Evolutionary conservation across 37 sponge, comb jelly and placozoan genomes (phyloP).

Genomic region (Agelas oroides): DNA sequence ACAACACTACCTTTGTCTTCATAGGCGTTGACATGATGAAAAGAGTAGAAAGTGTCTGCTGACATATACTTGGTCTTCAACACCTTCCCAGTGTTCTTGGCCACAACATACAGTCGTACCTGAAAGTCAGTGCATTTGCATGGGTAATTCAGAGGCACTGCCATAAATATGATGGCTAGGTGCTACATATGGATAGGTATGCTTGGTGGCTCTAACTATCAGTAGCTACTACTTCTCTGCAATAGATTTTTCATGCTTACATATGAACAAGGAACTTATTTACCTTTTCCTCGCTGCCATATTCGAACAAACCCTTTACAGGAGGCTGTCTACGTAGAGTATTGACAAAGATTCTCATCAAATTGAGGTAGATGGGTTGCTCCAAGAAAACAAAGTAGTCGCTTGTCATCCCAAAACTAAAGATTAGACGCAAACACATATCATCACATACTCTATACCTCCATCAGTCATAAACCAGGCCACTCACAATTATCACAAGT

Average conservation of each 20-base stretch:
- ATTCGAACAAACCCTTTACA: not conserved
- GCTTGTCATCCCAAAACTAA: slow-evolving; percentile 29
- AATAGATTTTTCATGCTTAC: no score
- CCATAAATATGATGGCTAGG: no score
- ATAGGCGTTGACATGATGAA: slow-evolving; percentile 30
- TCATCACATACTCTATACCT: no score
- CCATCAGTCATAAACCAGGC: no score
- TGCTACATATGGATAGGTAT: no score
- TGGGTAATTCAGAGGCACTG: no score
- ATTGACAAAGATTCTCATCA: not conserved
- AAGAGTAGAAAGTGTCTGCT: not conserved
- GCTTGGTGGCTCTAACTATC: no score
- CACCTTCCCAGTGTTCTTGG: slow-evolving; percentile 9
- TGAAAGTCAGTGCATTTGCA: not conserved
- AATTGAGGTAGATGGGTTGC: not conserved
- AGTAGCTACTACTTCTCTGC: no score
- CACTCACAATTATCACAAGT: no score
- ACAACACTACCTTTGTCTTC: slow-evolving; percentile 29
- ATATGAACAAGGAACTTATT: no score
- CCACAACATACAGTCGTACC: slow-evolving; percentile 8
- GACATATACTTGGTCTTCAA: not conserved
- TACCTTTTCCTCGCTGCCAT: not conserved
- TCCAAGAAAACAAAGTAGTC: slow-evolving; percentile 17
- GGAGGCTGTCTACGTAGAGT: not conserved
- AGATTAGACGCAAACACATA: no score